Percentiles rank a stretch among this genome's conserved stretches.
These are phyloP conservation scores for Miniopterus natalensis DNA, from an alignment of 2,113 vertebrate genomes.

Conservation along the genomic window DNA sequence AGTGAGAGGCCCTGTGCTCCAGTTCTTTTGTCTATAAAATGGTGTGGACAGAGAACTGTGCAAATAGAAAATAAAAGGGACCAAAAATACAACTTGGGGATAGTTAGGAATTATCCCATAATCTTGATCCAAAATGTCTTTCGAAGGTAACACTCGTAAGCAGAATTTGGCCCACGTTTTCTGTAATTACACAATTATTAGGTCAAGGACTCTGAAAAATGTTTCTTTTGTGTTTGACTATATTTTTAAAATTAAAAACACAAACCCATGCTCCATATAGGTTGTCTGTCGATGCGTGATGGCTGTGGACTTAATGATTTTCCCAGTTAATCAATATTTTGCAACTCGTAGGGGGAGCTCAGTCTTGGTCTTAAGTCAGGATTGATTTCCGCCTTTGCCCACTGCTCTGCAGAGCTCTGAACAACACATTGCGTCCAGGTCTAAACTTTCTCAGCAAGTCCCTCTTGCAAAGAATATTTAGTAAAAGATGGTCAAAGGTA, in stretches of 20 bases:
- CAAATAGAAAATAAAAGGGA: not conserved
- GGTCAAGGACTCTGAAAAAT: not conserved
- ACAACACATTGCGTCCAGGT: not conserved
- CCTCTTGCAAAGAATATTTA: not conserved
- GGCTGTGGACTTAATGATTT: not conserved
- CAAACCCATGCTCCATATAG: not conserved
- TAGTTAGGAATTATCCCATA: not conserved
- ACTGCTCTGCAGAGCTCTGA: not conserved
- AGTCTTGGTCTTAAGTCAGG: not conserved
- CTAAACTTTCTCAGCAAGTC: not conserved
- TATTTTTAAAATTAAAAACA: not conserved
- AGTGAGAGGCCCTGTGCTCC: not conserved
- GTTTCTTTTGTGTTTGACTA: not conserved
- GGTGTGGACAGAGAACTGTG: not conserved
- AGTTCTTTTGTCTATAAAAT: not conserved
- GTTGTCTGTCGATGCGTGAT: not conserved
- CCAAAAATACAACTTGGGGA: not conserved
- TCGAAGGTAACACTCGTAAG: not conserved
- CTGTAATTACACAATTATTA: not conserved
- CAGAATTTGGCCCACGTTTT: not conserved
- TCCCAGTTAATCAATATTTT: not conserved
- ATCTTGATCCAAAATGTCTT: not conserved
- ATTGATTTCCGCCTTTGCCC: not conserved
- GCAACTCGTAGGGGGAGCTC: not conserved
- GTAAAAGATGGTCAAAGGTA: not conserved